These are phyloP conservation scores for Panulirus ornatus DNA, from an alignment of 1,140 invertebrate genomes.

Conservation along the genomic window DNA sequence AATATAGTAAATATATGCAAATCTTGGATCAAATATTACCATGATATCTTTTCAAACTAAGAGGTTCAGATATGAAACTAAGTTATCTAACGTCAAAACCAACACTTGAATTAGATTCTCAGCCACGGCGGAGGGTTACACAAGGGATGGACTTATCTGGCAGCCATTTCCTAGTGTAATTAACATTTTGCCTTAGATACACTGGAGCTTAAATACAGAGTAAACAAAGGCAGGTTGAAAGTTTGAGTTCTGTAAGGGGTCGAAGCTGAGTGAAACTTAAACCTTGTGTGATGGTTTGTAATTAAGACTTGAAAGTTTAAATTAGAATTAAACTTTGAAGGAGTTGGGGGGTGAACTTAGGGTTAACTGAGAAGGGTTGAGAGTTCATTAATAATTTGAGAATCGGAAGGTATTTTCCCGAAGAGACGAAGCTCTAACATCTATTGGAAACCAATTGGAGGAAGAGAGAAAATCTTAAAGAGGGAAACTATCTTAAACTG, in stretches of 20 bases:
- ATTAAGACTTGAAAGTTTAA: slow-evolving; percentile 31
- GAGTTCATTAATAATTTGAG: no score
- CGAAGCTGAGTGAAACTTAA: neutral
- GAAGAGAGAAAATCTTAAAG: neutral
- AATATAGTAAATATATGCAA: no score
- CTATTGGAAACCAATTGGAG: slow-evolving; percentile 6
- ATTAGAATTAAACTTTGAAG: slow-evolving; percentile 5
- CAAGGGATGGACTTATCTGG: neutral
- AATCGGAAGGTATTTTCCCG: neutral
- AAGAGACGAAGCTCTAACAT: neutral
- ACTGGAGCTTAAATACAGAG: slow-evolving; percentile 35
- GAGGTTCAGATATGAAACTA: no score
- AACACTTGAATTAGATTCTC: no score
- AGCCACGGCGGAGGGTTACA: no score
- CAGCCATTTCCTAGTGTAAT: slow-evolving; percentile 28
- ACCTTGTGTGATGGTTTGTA: slow-evolving; percentile 11
- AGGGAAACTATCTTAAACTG: neutral
- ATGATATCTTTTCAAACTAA: no score
- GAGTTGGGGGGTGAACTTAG: neutral
- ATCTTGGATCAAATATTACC: no score
- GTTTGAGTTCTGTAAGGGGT: neutral
- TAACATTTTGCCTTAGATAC: slow-evolving; percentile 30
- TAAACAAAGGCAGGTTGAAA: slow-evolving; percentile 7
- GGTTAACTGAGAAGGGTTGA: no score
- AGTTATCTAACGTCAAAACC: no score